Evolutionary conservation across 2,797 vertebrate genomes (phyloP).

Genomic region (Antennarius maculatus): DNA sequence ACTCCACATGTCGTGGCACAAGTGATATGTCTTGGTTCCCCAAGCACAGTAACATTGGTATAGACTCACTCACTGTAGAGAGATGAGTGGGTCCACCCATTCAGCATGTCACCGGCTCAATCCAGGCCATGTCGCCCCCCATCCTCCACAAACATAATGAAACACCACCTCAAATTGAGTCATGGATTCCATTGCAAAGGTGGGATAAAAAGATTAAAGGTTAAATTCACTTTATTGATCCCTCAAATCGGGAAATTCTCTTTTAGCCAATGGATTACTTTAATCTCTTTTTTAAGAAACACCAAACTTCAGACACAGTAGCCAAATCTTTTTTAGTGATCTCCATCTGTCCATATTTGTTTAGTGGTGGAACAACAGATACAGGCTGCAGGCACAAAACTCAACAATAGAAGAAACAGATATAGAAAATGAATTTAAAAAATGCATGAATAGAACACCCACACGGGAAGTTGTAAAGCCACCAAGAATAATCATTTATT

Average conservation of each 20-base stretch:
- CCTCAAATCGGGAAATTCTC: no score
- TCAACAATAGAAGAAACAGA: constrained; percentile 22
- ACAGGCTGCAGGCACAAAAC: constrained; percentile 17
- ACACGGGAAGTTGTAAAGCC: not conserved
- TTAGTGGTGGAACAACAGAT: constrained; percentile 12
- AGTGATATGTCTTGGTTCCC: no score
- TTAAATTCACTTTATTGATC: no score
- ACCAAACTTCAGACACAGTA: constrained; percentile 15
- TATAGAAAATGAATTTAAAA: constrained; percentile 12
- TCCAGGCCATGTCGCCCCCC: no score
- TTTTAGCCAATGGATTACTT: not conserved
- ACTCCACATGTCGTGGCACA: no score
- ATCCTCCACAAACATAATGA: no score
- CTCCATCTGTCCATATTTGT: constrained; percentile 14
- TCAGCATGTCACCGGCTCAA: no score
- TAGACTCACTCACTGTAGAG: no score
- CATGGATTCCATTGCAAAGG: not conserved
- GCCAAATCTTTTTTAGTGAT: constrained; percentile 4
- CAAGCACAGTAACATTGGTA: no score
- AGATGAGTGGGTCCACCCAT: no score
- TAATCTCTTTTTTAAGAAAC: not conserved
- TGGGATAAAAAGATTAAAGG: constrained; percentile 1
- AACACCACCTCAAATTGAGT: not conserved
- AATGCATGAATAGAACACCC: not conserved
- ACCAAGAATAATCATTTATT: constrained; percentile 1